A percentile compares a stretch with the other conserved stretches of the same genome.
phyloP scores from a whole-genome alignment of 37 sponge, comb jelly and placozoan genomes.

The Hexactinellida sp. region DNA sequence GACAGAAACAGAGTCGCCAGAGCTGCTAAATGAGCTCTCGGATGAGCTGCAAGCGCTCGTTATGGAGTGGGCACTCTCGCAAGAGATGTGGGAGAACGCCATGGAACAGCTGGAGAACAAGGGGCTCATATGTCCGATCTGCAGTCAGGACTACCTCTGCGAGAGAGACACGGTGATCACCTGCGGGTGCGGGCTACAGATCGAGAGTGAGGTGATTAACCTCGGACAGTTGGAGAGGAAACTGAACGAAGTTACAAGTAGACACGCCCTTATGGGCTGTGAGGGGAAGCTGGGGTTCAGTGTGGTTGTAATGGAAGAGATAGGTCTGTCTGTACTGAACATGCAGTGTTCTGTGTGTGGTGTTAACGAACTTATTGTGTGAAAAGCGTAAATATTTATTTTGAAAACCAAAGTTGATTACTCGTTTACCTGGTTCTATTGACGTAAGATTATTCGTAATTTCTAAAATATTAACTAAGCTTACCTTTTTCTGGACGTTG shows the following conservation, averaged over 20 bases:
- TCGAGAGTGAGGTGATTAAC: background rate
- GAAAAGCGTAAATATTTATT: background rate
- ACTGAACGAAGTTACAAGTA: background rate
- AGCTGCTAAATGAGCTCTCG: background rate
- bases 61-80: background rate
- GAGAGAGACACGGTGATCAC: background rate
- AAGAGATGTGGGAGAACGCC: background rate
- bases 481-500: background rate
- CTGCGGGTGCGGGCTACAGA: background rate
- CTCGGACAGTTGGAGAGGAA: background rate
- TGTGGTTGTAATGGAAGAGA: background rate
- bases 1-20: background rate
- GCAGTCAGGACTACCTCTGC: background rate
- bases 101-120: conserved; percentile 8
- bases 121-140: background rate
- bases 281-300: background rate
- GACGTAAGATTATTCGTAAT: background rate
- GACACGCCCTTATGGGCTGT: background rate
- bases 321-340: background rate
- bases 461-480: background rate
- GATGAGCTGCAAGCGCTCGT: background rate
- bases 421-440: too few species aligned
- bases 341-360: background rate
- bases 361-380: background rate
- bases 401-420: too few species aligned